Evolutionary conservation across 2,888 invertebrate genomes (phyloP).

Genomic region (Callosobruchus maculatus): DNA sequence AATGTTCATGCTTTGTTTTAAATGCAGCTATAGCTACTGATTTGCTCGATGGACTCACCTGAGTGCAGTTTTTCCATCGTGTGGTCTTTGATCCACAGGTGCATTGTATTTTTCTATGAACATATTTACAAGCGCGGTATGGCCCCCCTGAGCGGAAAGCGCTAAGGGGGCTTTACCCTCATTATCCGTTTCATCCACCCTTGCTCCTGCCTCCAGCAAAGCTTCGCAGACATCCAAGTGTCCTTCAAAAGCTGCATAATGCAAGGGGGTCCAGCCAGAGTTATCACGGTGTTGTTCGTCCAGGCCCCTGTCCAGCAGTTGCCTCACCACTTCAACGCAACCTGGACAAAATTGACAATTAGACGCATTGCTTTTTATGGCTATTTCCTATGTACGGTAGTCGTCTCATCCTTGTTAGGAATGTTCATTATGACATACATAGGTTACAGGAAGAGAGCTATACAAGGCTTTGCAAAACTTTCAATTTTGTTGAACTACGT

Average conservation of each 20-base stretch:
- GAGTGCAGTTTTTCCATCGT: slow-evolving; percentile 86
- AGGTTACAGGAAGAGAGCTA: too few species aligned
- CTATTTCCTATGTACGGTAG: too few species aligned
- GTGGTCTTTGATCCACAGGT: slow-evolving; percentile 80
- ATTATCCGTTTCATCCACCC: slow-evolving; percentile 85
- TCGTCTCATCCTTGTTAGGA: too few species aligned
- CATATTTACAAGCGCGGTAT: slow-evolving; percentile 63
- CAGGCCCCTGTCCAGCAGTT: slow-evolving; percentile 80
- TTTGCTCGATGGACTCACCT: slow-evolving; percentile 48
- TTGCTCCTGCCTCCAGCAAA: slow-evolving; percentile 80
- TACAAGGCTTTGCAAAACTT: too few species aligned
- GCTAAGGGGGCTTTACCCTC: slow-evolving; percentile 86
- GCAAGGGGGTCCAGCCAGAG: slow-evolving; percentile 95
- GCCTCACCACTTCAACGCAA: slow-evolving; percentile 83
- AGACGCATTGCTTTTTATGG: too few species aligned
- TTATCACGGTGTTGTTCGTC: slow-evolving; percentile 89
- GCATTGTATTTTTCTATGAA: slow-evolving; percentile 73
- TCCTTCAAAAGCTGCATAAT: slow-evolving; percentile 93
- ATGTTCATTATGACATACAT: too few species aligned
- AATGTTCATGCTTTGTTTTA: too few species aligned
- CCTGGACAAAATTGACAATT: slow-evolving; percentile 46
- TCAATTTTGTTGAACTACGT: too few species aligned
- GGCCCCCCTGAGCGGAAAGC: slow-evolving; percentile 87
- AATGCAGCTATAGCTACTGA: too few species aligned
- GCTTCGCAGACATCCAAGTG: slow-evolving; percentile 80